phyloP scores from a whole-genome alignment of 2,113 vertebrate species.

The Eclectus roratus region DNA sequence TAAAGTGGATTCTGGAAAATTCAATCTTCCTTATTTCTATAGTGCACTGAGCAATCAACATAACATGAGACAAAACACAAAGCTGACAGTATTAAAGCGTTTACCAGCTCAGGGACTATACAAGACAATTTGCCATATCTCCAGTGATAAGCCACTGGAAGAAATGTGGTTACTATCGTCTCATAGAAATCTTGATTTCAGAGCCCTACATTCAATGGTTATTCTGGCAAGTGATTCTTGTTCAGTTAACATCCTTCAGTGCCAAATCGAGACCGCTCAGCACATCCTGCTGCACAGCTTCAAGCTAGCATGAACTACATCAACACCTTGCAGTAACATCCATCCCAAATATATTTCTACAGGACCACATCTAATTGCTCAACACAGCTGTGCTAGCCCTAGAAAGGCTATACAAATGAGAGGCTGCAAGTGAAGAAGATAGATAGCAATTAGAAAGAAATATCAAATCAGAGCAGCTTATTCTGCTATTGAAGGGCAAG shows the following conservation, averaged over 20 bases:
- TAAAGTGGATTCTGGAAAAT: not conserved
- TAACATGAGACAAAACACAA: not conserved
- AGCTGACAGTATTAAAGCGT: not conserved
- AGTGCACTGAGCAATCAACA: not conserved
- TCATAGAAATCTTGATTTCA: not conserved
- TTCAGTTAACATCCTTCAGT: not conserved
- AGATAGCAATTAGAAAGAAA: not conserved
- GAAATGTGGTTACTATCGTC: not conserved
- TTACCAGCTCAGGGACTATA: not conserved
- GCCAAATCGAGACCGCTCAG: not conserved
- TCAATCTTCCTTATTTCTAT: not conserved
- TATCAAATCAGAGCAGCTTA: not conserved
- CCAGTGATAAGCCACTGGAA: not conserved
- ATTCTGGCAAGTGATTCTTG: not conserved
- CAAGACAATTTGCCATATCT: not conserved
- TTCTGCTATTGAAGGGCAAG: not conserved
- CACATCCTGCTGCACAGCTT: not conserved
- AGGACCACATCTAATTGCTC: not conserved
- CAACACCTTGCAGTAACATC: not conserved
- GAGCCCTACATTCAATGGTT: not conserved
- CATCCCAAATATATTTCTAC: not conserved
- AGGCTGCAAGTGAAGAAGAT: not conserved
- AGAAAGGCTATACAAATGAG: not conserved
- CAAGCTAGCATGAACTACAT: not conserved
- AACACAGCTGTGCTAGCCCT: not conserved